Percentiles rank a stretch among this genome's conserved stretches.
These are phyloP conservation scores for Hippocampus mohnikei DNA, from an alignment of 2,113 vertebrate genomes.

Conservation along the genomic window DNA sequence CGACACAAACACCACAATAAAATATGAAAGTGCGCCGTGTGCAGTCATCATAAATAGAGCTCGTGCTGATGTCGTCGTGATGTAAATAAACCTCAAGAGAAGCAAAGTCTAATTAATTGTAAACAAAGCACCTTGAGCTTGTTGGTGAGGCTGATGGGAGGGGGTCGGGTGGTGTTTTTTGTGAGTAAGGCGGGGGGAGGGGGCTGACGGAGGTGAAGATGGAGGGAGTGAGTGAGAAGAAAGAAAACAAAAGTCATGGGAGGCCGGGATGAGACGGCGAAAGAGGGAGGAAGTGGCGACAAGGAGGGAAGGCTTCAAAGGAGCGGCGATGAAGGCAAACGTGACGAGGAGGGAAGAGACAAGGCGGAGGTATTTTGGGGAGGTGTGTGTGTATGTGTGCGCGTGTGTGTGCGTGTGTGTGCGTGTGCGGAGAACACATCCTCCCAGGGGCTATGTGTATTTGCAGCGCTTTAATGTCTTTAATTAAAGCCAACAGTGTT, in stretches of 20 bases:
- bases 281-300: not conserved
- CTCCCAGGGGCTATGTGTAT: constrained; percentile 52
- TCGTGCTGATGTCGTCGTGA: constrained; percentile 1
- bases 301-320: not conserved
- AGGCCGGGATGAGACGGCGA: not conserved
- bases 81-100: constrained; percentile 27
- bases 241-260: not conserved
- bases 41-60: not conserved
- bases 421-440: constrained; percentile 48
- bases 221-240: not conserved
- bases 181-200: not conserved
- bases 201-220: not conserved
- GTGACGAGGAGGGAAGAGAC: constrained; percentile 15
- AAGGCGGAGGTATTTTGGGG: constrained; percentile 44
- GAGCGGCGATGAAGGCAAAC: constrained; percentile 2
- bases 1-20: not conserved
- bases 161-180: not conserved
- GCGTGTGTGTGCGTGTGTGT: not conserved
- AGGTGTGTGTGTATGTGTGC: constrained; percentile 29
- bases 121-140: constrained; percentile 24
- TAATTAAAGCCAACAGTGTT: constrained; percentile 69
- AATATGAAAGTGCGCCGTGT: not conserved
- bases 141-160: constrained; percentile 24
- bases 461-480: constrained; percentile 67
- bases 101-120: constrained; percentile 44